Conservation (phyloP, 2,797 vertebrate genomes). For the Esox lucius region DNA sequence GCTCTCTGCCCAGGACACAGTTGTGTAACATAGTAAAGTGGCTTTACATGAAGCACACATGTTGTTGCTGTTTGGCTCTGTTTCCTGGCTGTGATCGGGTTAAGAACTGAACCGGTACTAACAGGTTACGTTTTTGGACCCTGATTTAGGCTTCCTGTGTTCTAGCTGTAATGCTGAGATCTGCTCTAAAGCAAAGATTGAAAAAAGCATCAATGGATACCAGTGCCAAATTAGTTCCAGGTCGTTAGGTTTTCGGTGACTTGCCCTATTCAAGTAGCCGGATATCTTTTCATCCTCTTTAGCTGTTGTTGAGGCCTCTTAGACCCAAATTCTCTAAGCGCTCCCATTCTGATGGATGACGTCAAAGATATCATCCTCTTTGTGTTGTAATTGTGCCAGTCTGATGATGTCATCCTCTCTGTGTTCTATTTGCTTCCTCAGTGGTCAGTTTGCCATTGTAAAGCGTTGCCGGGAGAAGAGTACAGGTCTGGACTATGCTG, state of each 20-base stretch:
- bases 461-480: slow-evolving; percentile 87
- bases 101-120: background rate
- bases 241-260: no score
- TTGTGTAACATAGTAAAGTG: slow-evolving; percentile 2
- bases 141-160: background rate
- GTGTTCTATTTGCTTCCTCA: slow-evolving; percentile 53
- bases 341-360: background rate
- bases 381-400: background rate
- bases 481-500: slow-evolving; percentile 81
- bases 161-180: background rate
- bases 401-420: background rate
- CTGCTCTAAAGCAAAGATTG: no score
- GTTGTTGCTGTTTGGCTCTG: background rate
- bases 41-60: background rate
- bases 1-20: background rate
- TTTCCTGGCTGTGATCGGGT: background rate
- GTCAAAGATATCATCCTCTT: background rate
- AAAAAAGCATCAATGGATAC: no score
- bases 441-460: slow-evolving; percentile 96
- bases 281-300: no score
- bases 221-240: no score
- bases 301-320: background rate
- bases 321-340: background rate
- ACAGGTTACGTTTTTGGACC: no score
- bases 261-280: no score